Evolutionary conservation across 2,888 invertebrate genomes (phyloP).

Genomic region (Steromphala cineraria): DNA sequence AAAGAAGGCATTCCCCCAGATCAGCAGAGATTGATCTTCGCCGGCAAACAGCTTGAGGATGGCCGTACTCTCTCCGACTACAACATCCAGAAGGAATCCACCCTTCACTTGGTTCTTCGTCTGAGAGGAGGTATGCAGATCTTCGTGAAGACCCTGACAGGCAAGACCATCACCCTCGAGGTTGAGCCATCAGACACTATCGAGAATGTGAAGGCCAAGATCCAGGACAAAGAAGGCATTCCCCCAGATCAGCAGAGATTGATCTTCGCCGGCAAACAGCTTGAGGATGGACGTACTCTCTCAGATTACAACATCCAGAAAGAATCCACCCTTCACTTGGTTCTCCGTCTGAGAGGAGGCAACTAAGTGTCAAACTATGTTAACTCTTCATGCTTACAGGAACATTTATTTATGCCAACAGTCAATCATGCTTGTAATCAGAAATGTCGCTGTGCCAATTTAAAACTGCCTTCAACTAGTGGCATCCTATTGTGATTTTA

Average conservation of each 20-base stretch:
- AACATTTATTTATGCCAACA: too few species aligned
- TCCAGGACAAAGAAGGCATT: slow-evolving; percentile 78
- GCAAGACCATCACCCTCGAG: slow-evolving; percentile 72
- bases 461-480: too few species aligned
- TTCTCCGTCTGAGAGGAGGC: slow-evolving; percentile 87
- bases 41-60: slow-evolving; percentile 96
- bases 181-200: slow-evolving; percentile 91
- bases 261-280: slow-evolving; percentile 95
- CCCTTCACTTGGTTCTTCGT: slow-evolving; percentile 91
- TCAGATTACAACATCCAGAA: slow-evolving; percentile 96
- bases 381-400: too few species aligned
- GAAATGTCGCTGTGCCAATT: too few species aligned
- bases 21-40: slow-evolving; percentile 92
- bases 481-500: too few species aligned
- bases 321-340: slow-evolving; percentile 92
- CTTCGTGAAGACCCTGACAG: slow-evolving; percentile 77
- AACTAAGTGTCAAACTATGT: too few species aligned
- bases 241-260: slow-evolving; percentile 87
- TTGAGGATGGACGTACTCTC: slow-evolving; percentile 93
- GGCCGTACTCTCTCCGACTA: slow-evolving; percentile 93
- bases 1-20: slow-evolving; percentile 81
- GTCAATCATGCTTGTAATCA: too few species aligned
- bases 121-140: slow-evolving; percentile 88
- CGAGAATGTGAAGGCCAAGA: slow-evolving; percentile 88
- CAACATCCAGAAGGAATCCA: slow-evolving; percentile 96